Evolutionary conservation across 2,113 vertebrate genomes (phyloP).

Genomic region (Nannospalax galili): DNA sequence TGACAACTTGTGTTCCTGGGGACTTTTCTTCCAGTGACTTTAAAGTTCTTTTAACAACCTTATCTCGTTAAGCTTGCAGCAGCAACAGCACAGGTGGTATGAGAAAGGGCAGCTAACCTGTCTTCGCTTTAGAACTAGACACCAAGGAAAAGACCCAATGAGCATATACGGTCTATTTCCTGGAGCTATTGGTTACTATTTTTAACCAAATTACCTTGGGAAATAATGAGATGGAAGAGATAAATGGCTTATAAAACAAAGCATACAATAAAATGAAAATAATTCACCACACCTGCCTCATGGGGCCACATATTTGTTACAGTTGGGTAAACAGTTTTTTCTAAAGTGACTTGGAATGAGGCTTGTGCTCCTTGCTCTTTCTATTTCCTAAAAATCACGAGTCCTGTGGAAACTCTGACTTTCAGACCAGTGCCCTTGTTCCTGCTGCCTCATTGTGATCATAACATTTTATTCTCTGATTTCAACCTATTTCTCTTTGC

Average conservation of each 20-base stretch:
- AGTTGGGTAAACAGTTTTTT: neutral
- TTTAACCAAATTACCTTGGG: neutral
- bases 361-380: no score
- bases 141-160: neutral
- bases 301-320: accelerated
- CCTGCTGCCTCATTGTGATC: neutral
- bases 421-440: no score
- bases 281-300: neutral
- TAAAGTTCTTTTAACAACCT: neutral
- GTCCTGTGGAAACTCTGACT: no score
- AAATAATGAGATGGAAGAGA: neutral
- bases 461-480: neutral
- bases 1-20: neutral
- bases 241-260: neutral
- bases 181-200: neutral
- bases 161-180: neutral
- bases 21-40: neutral
- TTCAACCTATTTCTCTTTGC: neutral
- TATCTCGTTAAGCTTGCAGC: neutral
- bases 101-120: accelerated
- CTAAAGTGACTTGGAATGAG: neutral
- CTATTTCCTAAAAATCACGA: neutral
- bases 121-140: neutral
- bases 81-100: accelerated
- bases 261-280: accelerated